These are phyloP conservation scores for Papilio aristodemus DNA, from an alignment of 1,140 invertebrate species.

Conservation along the genomic window DNA sequence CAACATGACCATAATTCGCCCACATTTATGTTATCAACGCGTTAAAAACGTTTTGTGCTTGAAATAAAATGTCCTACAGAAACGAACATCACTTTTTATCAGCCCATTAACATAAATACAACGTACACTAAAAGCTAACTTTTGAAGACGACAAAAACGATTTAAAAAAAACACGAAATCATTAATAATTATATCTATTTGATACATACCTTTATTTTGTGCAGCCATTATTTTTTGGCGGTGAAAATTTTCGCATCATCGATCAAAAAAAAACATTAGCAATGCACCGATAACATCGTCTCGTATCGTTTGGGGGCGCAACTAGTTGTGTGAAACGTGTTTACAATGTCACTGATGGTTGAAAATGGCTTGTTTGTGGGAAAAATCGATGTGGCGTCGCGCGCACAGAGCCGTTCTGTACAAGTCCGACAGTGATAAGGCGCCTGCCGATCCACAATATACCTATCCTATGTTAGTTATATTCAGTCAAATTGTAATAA, in stretches of 20 bases:
- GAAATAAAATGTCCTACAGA: conserved; percentile 49
- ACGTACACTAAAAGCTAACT: conserved; percentile 35
- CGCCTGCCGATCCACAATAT: conserved; percentile 37
- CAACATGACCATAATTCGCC: conserved; percentile 68
- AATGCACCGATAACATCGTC: conserved; percentile 40
- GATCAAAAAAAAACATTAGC: conserved; percentile 55
- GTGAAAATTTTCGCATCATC: conserved; percentile 61
- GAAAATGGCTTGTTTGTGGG: conserved; percentile 71
- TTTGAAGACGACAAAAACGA: conserved; percentile 28
- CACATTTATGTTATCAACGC: conserved; percentile 62
- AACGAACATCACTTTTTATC: conserved; percentile 44
- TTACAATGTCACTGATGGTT: conserved; percentile 69
- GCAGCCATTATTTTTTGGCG: conserved; percentile 62
- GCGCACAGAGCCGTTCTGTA: conserved; percentile 61
- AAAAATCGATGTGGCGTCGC: conserved; percentile 77
- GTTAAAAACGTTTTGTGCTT: conserved; percentile 55
- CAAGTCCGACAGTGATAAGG: conserved; percentile 65
- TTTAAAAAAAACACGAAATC: conserved; percentile 18
- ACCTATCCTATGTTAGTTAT: conserved; percentile 40
- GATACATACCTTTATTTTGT: conserved; percentile 70
- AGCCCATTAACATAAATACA: conserved; percentile 46
- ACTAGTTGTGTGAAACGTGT: conserved; percentile 55
- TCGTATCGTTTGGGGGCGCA: conserved; percentile 47
- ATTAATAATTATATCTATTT: conserved; percentile 30
- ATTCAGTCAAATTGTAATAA: conserved; percentile 23